phyloP scores from a whole-genome alignment of 2,888 invertebrate species.

The Strigamia maritima region DNA sequence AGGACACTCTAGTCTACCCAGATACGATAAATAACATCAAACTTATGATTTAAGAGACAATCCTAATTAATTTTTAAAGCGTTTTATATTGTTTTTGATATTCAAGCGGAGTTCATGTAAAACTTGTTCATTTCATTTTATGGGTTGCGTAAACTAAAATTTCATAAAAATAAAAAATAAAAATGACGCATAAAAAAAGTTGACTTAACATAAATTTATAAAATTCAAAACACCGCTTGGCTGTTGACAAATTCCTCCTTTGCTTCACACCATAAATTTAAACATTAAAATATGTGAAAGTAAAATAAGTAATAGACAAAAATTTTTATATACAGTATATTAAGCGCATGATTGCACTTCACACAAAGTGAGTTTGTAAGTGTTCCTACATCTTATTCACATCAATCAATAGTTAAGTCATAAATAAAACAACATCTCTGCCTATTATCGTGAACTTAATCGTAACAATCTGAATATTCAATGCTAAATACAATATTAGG shows the following conservation, averaged over 20 bases:
- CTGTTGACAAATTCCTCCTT: neutral
- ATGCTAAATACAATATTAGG: neutral
- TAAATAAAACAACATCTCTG: constrained; percentile 13
- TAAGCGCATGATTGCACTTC: neutral
- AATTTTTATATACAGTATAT: neutral
- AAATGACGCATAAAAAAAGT: neutral
- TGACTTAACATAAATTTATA: constrained; percentile 13
- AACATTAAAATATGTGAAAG: constrained; percentile 6
- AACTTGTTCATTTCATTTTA: constrained; percentile 9
- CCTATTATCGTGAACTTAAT: neutral
- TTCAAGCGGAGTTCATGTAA: neutral
- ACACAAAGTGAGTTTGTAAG: neutral
- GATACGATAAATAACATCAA: constrained; percentile 18
- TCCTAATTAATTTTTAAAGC: constrained; percentile 30
- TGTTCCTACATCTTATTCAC: neutral
- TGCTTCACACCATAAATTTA: neutral
- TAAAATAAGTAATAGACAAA: neutral
- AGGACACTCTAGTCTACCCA: constrained; percentile 9
- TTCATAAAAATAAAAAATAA: neutral
- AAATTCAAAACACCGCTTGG: neutral
- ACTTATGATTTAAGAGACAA: neutral
- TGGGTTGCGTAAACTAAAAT: constrained; percentile 5
- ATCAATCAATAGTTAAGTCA: constrained; percentile 2
- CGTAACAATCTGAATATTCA: constrained; percentile 6
- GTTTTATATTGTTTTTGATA: constrained; percentile 2